Conservation (phyloP, 2,797 vertebrate species). For the Myioborus miniatus region DNA sequence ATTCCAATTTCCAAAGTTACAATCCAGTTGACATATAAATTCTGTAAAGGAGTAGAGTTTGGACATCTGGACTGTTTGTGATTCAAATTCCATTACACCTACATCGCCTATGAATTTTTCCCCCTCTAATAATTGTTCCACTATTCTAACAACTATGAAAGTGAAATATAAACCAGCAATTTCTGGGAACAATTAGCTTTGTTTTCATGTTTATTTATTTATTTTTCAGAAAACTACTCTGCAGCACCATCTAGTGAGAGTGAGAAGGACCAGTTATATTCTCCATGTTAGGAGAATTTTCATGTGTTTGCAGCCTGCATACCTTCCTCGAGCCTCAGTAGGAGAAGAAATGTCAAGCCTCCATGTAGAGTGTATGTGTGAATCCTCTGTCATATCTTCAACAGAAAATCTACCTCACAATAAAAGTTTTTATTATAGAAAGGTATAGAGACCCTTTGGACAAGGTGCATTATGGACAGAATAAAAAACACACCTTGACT, state of each 20-base stretch:
- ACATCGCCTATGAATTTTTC: background rate
- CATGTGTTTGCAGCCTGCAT: background rate
- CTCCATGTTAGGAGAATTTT: background rate
- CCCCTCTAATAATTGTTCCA: background rate
- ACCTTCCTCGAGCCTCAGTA: background rate
- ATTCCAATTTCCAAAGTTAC: background rate
- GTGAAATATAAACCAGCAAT: background rate
- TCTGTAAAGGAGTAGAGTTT: background rate
- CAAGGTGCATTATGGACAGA: background rate
- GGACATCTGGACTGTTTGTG: background rate
- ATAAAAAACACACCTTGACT: background rate
- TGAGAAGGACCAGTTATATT: background rate
- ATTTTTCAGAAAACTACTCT: constrained; percentile 28
- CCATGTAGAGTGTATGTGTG: background rate
- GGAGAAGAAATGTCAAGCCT: background rate
- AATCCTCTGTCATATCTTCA: background rate
- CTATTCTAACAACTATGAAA: background rate
- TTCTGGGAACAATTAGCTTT: background rate
- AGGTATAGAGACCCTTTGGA: background rate
- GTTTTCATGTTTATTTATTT: background rate
- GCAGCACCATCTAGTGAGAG: constrained; percentile 58
- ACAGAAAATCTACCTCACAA: background rate
- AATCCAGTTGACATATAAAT: background rate
- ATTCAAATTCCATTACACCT: background rate
- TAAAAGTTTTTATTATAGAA: background rate